Base-by-base conservation (phyloP, 2,888 invertebrate genomes). In the Urechis unicinctus region DNA sequence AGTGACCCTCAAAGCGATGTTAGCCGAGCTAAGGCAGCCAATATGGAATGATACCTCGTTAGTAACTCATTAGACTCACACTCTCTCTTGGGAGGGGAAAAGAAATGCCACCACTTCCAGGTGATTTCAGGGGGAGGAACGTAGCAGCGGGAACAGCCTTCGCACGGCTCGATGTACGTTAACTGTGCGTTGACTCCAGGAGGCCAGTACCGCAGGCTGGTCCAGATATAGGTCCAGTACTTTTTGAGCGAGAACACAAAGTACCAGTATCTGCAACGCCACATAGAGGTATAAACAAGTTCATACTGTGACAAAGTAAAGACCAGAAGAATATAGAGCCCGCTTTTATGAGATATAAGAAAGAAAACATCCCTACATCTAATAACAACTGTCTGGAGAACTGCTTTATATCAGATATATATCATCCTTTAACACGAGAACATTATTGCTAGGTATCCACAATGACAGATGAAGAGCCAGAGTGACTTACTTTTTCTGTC, bases 181-280 rank as follows among this genome's bases (percentile, higher is more conserved):
- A 93, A 72, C 5, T 83, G 79, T 0, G 88, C 89, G 29, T 59
- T 60, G 1, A 71, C 83, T 81, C 67, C 87, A 86, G 58, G 65
- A 6, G 75, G 74, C 75, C 74, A 75, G 13, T 61, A 53, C n/a
- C 61, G 61, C 59, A 74, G 59, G 2, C 69, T 59, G 24, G 71
- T 66, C 62, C 90, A 85, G 50, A 93, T 71, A 67, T 86, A 89
- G 1, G 91, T 84, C 24, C 84, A 86, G 71, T 88, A 87, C 58
- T 88, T 85, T 70, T 87, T 84, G 0, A 91, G 77, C 0, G 84
- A 81, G 2, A 91, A 91, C 78, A 88, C 87, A n/a, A n/a, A n/a
- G 67, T 91, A 88, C 92, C 94, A 94, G 76, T 93, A 93, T 53
- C 78, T 78, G 56, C n/a, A 58, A 42, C 5, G n/a, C n/a, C n/a